Evolutionary conservation across 2,797 vertebrate genomes (phyloP), one percentile per base, ranked within the genome.

Genomic region (Falco naumanni): DNA sequence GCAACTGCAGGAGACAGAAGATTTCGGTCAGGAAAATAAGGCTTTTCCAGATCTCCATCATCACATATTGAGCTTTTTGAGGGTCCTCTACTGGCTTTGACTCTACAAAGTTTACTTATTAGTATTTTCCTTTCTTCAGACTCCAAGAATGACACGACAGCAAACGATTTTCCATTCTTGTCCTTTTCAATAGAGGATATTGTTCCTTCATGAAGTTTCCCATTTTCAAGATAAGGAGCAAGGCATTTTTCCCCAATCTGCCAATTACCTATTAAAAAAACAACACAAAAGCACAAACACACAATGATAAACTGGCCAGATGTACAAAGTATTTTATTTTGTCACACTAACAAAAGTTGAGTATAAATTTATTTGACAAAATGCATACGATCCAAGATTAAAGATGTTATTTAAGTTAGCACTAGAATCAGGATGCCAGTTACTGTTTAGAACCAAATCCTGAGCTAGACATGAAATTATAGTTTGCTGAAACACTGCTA

Each of bases 11-110:
- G 72, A 13, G 97, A 97, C 1, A 97, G 96, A 92, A 98, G 97
- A 93, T 88, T 97, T 78, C 34, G 97, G 75, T 97, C 96, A 86
- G 98, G 98, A 95, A 99, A 99, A 90, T 98, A 89, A 3, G 99
- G 99, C 78, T 99, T 99, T 96, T 99, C 99, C 92, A 98, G 95
- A 92, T 98, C 97, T 97, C 94, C 84, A 91, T 98, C 97, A 96
- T 98, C 97, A 96, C 97, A 98, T 95, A 98, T 96, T 63, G 93
- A 95, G 93, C 72, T 97, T 60, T 97, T 98, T 90, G 95, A 93
- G 47, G 66, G 87, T 89, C 71, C 95, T 95, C 93, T 97, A 93
- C 63, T 79, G 89, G 95, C 84, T 96, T 95, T 70, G 9, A 97
- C 51, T 97, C 96, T 98, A 92, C 53, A 48, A 60, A 98, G 98